Evolutionary conservation across 1,140 invertebrate genomes (phyloP).

Genomic region (Colletes latitarsis): DNA sequence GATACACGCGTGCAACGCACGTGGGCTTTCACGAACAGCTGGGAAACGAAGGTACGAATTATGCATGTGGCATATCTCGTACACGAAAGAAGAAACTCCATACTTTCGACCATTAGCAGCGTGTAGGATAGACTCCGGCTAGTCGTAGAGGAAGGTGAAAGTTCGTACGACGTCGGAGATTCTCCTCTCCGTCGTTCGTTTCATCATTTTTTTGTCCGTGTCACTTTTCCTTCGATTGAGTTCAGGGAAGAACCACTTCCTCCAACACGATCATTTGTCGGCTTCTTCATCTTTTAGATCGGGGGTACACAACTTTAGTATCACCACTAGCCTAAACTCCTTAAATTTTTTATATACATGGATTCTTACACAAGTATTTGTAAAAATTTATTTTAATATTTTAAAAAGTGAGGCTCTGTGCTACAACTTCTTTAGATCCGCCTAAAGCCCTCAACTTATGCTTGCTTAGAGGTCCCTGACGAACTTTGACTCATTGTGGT

Average conservation of each 20-base stretch:
- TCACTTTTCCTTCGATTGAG: conserved; percentile 22
- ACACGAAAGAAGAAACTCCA: conserved; percentile 62
- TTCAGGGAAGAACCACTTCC: background rate
- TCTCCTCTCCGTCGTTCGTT: background rate
- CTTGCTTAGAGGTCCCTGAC: too few relatives aligned
- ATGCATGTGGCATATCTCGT: conserved; percentile 21
- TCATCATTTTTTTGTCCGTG: background rate
- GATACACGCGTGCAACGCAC: conserved; percentile 2
- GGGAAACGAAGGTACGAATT: conserved; percentile 63
- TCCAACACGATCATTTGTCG: background rate
- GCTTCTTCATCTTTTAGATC: background rate
- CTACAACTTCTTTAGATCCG: too few relatives aligned
- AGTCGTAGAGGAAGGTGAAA: conserved; percentile 69
- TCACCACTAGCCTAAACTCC: too few relatives aligned
- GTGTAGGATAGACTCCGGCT: conserved; percentile 32
- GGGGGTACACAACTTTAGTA: too few relatives aligned
- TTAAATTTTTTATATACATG: too few relatives aligned
- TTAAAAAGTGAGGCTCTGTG: too few relatives aligned
- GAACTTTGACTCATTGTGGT: too few relatives aligned
- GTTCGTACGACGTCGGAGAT: conserved; percentile 52
- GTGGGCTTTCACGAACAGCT: conserved; percentile 73
- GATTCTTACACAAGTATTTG: too few relatives aligned
- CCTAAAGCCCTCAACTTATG: too few relatives aligned
- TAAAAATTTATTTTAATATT: too few relatives aligned
- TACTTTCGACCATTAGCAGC: conserved; percentile 60